phyloP scores from a whole-genome alignment of 2,888 invertebrate species.

The Deroplatys truncata region DNA sequence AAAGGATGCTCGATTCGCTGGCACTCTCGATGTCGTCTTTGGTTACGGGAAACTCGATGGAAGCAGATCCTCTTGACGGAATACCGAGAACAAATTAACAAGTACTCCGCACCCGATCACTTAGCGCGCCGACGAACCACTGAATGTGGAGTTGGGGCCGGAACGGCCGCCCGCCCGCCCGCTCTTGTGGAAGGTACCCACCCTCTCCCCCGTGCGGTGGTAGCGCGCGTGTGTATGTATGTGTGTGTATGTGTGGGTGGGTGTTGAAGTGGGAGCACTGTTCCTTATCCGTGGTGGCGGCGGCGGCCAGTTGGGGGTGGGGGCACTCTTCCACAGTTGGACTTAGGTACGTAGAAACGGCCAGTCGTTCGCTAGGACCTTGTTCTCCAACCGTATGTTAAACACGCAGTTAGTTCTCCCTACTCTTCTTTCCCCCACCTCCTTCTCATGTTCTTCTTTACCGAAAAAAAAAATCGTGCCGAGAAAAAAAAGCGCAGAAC shows the following conservation, averaged over 20 bases:
- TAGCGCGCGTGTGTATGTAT: neutral
- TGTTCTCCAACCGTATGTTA: neutral
- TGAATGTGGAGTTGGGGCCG: conserved; percentile 4
- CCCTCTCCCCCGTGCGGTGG: neutral
- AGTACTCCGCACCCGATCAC: conserved; percentile 25
- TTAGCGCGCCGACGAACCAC: conserved; percentile 15
- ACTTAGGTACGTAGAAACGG: neutral
- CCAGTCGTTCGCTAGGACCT: neutral
- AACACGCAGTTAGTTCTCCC: conserved; percentile 11
- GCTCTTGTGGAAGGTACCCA: neutral
- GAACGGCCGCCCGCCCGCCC: conserved; percentile 43
- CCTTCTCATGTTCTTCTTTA: neutral
- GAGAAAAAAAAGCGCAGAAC: conserved; percentile 22
- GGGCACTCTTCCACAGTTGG: neutral
- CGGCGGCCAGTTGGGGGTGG: neutral
- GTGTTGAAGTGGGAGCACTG: neutral
- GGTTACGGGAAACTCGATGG: neutral
- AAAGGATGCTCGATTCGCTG: neutral
- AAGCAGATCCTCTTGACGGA: neutral
- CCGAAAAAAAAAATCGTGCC: neutral
- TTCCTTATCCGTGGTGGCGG: neutral
- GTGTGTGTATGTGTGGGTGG: neutral
- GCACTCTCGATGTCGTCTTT: neutral
- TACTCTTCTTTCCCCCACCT: neutral
- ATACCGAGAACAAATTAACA: neutral